Conservation (phyloP, 2,888 invertebrate species). For the Rugalucina vietnamica region DNA sequence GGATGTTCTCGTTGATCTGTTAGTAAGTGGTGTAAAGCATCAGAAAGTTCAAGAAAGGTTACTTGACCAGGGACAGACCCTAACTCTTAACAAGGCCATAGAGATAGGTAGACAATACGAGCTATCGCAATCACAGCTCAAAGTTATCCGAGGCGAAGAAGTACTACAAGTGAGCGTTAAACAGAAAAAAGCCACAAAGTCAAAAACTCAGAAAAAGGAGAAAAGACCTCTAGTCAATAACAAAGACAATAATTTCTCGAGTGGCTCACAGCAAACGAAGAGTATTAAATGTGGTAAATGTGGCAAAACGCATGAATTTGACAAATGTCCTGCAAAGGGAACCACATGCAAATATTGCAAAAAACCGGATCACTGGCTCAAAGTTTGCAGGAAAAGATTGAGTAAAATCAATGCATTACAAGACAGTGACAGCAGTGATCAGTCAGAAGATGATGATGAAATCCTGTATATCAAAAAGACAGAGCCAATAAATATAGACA, state of each 20-base stretch:
- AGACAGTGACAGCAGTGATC: neutral
- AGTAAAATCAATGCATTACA: neutral
- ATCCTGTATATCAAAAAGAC: too few relatives aligned
- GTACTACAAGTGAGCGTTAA: neutral
- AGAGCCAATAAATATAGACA: too few relatives aligned
- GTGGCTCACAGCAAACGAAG: neutral
- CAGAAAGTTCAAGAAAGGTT: constrained; percentile 44
- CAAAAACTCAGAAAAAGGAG: neutral
- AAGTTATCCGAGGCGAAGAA: constrained; percentile 50
- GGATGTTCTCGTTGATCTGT: constrained; percentile 46
- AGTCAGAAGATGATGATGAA: neutral
- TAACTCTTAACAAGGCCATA: constrained; percentile 40
- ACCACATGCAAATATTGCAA: constrained; percentile 7
- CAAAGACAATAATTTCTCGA: neutral
- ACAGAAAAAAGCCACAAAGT: neutral
- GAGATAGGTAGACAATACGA: constrained; percentile 52
- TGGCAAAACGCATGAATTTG: neutral
- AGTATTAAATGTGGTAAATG: neutral
- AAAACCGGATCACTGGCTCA: constrained; percentile 3
- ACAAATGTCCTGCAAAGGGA: constrained; percentile 8
- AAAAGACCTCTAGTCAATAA: constrained; percentile 4
- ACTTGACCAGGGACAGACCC: constrained; percentile 42
- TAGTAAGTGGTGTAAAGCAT: constrained; percentile 42
- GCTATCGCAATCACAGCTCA: constrained; percentile 44
- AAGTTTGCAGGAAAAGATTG: neutral